Evolutionary conservation across 2,888 invertebrate genomes (phyloP).

Genomic region (Oeneis ivallda): DNA sequence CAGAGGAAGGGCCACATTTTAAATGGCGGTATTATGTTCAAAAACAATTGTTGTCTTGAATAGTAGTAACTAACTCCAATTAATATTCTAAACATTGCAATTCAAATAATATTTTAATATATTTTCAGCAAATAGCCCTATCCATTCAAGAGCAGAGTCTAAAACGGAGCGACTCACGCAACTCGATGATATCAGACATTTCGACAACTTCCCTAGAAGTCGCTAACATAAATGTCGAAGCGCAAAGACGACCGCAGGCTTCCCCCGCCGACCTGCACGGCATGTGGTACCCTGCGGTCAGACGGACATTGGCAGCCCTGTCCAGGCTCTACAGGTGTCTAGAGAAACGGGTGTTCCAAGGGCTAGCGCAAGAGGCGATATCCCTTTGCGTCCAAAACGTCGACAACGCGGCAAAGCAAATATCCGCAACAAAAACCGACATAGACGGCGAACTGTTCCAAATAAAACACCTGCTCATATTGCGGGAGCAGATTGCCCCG

Average conservation of each 20-base stretch:
- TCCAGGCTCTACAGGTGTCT: constrained; percentile 93
- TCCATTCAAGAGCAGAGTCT: constrained; percentile 82
- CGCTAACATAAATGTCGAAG: constrained; percentile 81
- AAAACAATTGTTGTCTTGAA: too few relatives aligned
- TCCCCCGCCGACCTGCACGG: constrained; percentile 98
- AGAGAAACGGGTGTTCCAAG: constrained; percentile 97
- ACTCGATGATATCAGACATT: constrained; percentile 85
- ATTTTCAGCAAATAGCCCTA: constrained; percentile 83
- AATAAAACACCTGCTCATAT: constrained; percentile 97
- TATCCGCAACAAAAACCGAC: constrained; percentile 87
- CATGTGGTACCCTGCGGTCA: constrained; percentile 99
- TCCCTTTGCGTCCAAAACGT: constrained; percentile 95
- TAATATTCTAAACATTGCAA: too few relatives aligned
- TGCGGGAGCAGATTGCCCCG: constrained; percentile 98
- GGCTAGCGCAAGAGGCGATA: constrained; percentile 97
- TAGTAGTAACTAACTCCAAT: too few relatives aligned
- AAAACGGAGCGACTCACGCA: constrained; percentile 84
- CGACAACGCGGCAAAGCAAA: constrained; percentile 89
- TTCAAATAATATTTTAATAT: neutral
- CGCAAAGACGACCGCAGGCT: constrained; percentile 71
- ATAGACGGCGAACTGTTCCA: constrained; percentile 98
- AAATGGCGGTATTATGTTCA: too few relatives aligned
- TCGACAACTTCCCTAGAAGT: constrained; percentile 88
- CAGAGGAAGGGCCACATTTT: too few relatives aligned
- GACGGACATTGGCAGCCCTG: constrained; percentile 95